Evolutionary conservation across 2,113 vertebrate species (phyloP), one percentile per base, ranked within the genome.

Genomic region (Cynopterus brachyotis): DNA sequence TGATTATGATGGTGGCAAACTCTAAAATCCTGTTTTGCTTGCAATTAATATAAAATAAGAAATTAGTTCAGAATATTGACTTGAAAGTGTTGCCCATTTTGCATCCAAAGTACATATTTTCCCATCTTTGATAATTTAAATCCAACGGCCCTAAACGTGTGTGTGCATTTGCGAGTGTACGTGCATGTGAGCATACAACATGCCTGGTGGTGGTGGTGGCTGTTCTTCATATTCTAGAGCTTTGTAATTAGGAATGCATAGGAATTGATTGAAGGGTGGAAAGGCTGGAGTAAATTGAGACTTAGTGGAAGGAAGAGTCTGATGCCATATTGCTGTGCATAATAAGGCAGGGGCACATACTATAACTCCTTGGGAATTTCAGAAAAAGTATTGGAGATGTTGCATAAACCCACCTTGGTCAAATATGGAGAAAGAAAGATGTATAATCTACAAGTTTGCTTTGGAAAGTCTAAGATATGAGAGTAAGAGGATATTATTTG

Each of bases 1-100:
- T n/a, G 45, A 75, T 75, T 53, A 69, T 30, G 57, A 19, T 83
- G 19, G 10, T 55, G 40, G 62, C 70, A 89, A 91, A 95, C n/a
- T 62, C 64, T 76, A 89, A 96, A 95, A 70, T 72, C 35, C 73
- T 78, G 20, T 89, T 89, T 86, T 66, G 53, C 53, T 89, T 85
- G 7, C 20, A 89, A 26, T 91, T 62, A 66, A 45, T 30, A 80
- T 50, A 66, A 11, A 89, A 59, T 84, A 60, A 64, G 64, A 53
- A 95, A 60, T 35, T 55, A 76, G 59, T 91, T 75, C 26, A 87
- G 47, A 92, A 82, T 85, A 60, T 60, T 92, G 30, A 87, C 64
- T 66, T 89, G 37, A 66, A 85, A 89, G 10, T 57, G 37, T 89
- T 94, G 10, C 19, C 50, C 92, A 94, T 94, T 96, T 94, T 66